phyloP scores from a whole-genome alignment of 2,797 vertebrate genomes.

The Xenentodon cancila region DNA sequence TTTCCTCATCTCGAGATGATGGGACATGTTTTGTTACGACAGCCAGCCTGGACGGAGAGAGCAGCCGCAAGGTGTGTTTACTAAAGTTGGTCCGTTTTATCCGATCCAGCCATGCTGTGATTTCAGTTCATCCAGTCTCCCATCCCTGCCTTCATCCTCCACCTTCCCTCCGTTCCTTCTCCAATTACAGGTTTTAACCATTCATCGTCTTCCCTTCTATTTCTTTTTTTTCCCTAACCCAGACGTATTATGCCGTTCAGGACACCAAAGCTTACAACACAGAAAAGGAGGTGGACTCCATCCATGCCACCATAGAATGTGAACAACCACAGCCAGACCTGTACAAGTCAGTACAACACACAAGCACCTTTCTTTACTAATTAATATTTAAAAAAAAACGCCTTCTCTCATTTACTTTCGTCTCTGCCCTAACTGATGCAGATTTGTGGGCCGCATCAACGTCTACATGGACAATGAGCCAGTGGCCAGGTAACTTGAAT shows the following conservation, averaged over 20 bases:
- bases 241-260: slow-evolving; percentile 95
- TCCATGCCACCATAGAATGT: slow-evolving; percentile 95
- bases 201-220: not conserved
- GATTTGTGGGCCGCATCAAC: slow-evolving; percentile 96
- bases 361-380: not conserved
- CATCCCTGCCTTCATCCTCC: not conserved
- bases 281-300: slow-evolving; percentile 87
- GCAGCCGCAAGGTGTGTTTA: slow-evolving; percentile 91
- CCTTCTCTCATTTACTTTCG: not conserved
- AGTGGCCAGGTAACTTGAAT: slow-evolving; percentile 86
- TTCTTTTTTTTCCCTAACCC: not conserved
- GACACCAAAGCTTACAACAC: slow-evolving; percentile 93
- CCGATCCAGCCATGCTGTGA: too few relatives aligned
- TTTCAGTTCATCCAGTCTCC: not conserved
- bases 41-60: slow-evolving; percentile 96
- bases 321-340: slow-evolving; percentile 98
- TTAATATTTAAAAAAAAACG: not conserved
- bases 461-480: slow-evolving; percentile 92
- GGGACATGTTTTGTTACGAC: slow-evolving; percentile 97
- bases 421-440: slow-evolving; percentile 57
- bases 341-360: slow-evolving; percentile 89
- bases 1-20: slow-evolving; percentile 90
- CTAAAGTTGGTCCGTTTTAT: not conserved
- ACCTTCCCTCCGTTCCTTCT: not conserved
- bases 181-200: too few relatives aligned